Base-by-base conservation (phyloP, 1,140 invertebrate genomes). In the Mycetomoellerius zeteki region DNA sequence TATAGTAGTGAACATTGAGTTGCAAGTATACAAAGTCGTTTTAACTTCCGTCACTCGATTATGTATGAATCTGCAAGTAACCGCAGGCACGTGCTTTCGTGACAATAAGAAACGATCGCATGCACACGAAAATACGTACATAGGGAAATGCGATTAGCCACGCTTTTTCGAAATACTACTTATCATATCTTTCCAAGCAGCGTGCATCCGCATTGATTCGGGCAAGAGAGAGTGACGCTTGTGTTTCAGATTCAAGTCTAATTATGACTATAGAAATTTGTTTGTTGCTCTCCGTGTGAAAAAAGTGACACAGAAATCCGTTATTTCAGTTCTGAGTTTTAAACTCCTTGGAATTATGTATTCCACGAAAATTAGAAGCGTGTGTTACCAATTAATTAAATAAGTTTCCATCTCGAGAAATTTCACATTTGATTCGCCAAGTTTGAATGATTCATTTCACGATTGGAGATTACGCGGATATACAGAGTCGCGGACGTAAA, bases 31-130 rank as follows among this genome's bases (percentile, higher is more conserved):
- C 76, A 76, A 64, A 37, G 72, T 65, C 73, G 16, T n/a, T 43
- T 64, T 30, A 52, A 62, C 76, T 89, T 89, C 84, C 88, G 84
- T 77, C 87, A 86, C 75, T 30, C 81, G 24, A 33, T n/a, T 58
- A 52, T 65, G 73, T 52, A 71, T 52, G 86, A 88, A 89, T 86
- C 65, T 84, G 54, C 33, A 30, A 73, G 52, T 37, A 56, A 77
- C 19, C 24, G 37, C 56, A 64, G 58, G 21, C 81, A 86, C 87
- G 67, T 86, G 88, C 52, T 80, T 73, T 43, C 62, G 81, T 50
- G 73, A 67, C 73, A 75, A 71, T 24, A 73, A 24, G 21, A 56
- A 77, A 88, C 27, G 33, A 5, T 33, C 14, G 12, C 56, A 12
- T n/a, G 37, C 37, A 37, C 10, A 37, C 19, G 60, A 43, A 58